Percentiles rank a stretch among this genome's conserved stretches.
phyloP scores from a whole-genome alignment of 2,888 invertebrate species.

The Phaedon cochleariae region DNA sequence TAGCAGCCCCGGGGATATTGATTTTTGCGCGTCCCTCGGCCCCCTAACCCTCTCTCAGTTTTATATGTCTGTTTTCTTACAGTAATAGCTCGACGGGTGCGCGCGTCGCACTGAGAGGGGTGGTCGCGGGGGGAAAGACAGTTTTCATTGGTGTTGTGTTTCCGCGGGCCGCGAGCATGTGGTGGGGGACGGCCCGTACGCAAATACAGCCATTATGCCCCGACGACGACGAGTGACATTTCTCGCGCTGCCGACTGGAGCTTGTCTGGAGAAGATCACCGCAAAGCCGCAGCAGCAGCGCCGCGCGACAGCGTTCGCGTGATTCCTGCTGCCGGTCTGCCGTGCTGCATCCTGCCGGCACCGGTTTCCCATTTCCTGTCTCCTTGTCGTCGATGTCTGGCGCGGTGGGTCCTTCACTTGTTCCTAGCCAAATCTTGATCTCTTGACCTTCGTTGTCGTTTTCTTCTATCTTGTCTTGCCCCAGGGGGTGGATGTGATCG shows the following conservation, averaged over 20 bases:
- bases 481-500: too few relatives aligned
- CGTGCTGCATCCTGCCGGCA: too few relatives aligned
- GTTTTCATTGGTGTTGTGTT: conserved; percentile 61
- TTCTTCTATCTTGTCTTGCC: too few relatives aligned
- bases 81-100: conserved; percentile 65
- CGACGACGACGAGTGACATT: background rate
- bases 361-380: too few relatives aligned
- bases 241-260: background rate
- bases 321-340: too few relatives aligned
- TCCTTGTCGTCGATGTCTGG: too few relatives aligned
- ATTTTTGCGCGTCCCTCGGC: conserved; percentile 63
- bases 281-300: too few relatives aligned
- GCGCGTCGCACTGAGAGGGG: conserved; percentile 58
- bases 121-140: conserved; percentile 58
- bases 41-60: conserved; percentile 63
- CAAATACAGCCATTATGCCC: conserved; percentile 61
- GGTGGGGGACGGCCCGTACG: conserved; percentile 57
- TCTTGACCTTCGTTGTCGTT: too few relatives aligned
- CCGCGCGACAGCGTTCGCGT: too few relatives aligned
- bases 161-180: conserved; percentile 50
- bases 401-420: too few relatives aligned
- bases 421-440: too few relatives aligned
- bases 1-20: conserved; percentile 77
- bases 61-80: conserved; percentile 68
- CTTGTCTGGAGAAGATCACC: background rate